A percentile compares a stretch with the other conserved stretches of the same genome.
Conservation (phyloP, 2,113 vertebrate genomes). For the Daboia siamensis region DNA sequence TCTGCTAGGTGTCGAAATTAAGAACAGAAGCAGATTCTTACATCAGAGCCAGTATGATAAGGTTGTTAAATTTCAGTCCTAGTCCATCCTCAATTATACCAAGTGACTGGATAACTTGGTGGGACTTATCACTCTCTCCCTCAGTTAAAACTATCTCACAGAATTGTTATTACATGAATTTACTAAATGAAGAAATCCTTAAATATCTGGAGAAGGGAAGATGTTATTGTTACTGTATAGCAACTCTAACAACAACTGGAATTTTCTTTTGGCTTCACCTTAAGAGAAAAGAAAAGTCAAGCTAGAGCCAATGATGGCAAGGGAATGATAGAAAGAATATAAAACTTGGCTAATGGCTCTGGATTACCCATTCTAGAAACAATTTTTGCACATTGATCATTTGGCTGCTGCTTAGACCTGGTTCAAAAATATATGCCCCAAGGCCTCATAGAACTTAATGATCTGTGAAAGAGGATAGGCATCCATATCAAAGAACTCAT, state of each 20-base stretch:
- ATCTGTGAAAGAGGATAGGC: background rate
- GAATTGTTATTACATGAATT: too few species aligned
- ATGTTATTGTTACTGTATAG: background rate
- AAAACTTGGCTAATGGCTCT: background rate
- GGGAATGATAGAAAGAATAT: background rate
- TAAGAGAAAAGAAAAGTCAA: background rate
- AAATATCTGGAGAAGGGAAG: too few species aligned
- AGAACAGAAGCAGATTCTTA: background rate
- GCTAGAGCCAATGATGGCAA: background rate
- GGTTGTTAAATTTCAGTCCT: background rate
- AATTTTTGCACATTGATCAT: background rate
- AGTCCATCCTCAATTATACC: background rate
- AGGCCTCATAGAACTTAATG: background rate
- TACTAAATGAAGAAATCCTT: too few species aligned
- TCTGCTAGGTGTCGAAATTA: background rate
- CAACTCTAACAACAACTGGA: background rate
- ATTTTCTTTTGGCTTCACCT: background rate
- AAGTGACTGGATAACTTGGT: background rate
- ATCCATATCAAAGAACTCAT: background rate
- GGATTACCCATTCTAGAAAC: background rate
- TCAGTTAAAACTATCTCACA: too few species aligned
- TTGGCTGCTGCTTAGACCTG: background rate
- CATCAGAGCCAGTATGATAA: background rate
- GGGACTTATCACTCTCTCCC: background rate
- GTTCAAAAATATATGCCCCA: background rate